Evolutionary conservation across 1,140 invertebrate genomes (phyloP).

Genomic region (Pseudomyrmex pallidus): DNA sequence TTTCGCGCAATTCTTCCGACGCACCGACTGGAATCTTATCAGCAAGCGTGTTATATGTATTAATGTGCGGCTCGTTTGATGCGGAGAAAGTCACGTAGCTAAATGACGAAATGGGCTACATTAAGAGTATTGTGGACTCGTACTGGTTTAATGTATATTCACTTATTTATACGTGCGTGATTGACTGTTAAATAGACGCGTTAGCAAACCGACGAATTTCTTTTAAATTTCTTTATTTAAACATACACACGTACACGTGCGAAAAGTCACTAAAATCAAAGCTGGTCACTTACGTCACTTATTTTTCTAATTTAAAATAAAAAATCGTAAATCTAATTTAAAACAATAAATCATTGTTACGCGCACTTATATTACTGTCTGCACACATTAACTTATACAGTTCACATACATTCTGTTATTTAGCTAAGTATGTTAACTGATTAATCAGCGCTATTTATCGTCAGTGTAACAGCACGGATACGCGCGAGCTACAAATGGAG

Average conservation of each 20-base stretch:
- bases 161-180: neutral
- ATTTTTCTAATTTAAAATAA: neutral
- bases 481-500: slow-evolving; percentile 46
- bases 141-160: neutral
- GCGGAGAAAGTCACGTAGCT: slow-evolving; percentile 3
- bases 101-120: slow-evolving; percentile 30
- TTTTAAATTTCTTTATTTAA: no score
- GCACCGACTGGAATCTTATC: slow-evolving; percentile 53
- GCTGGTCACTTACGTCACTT: no score
- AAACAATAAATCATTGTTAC: no score
- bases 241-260: no score
- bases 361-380: neutral
- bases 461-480: neutral
- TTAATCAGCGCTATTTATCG: neutral
- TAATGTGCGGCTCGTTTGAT: slow-evolving; percentile 54
- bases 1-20: slow-evolving; percentile 71
- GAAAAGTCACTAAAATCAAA: no score
- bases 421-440: neutral
- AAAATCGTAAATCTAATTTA: no score
- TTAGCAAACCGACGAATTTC: neutral
- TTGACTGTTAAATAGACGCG: neutral
- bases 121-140: slow-evolving; percentile 7
- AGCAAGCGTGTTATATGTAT: slow-evolving; percentile 38
- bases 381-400: neutral
- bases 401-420: neutral